phyloP scores from a whole-genome alignment of 2,797 vertebrate species.

The Sebastes matsubarae region DNA sequence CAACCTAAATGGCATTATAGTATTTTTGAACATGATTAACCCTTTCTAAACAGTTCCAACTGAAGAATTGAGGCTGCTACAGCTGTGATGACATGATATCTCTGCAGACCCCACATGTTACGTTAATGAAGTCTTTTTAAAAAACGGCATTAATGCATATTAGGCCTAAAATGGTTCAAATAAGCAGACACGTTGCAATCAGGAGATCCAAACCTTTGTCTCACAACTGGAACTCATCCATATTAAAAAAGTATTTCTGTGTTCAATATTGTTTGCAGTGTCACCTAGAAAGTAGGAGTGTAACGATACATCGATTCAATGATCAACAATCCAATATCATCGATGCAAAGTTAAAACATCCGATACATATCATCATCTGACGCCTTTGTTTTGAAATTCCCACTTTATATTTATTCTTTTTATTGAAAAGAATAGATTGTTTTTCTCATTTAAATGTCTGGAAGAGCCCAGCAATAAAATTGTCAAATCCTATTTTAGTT shows the following conservation, averaged over 20 bases:
- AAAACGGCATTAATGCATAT: neutral
- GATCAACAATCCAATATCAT: too few species aligned
- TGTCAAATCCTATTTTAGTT: too few species aligned
- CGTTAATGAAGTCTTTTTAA: neutral
- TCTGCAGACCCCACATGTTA: neutral
- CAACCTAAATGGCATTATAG: neutral
- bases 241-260: neutral
- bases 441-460: too few species aligned
- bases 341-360: too few species aligned
- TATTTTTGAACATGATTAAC: neutral
- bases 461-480: too few species aligned
- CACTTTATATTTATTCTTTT: too few species aligned
- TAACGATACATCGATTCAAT: too few species aligned
- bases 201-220: neutral
- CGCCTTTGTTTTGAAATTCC: too few species aligned
- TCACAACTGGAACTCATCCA: neutral
- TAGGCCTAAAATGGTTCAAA: neutral
- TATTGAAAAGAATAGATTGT: too few species aligned
- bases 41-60: neutral
- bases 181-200: neutral
- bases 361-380: too few species aligned
- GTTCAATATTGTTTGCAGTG: neutral
- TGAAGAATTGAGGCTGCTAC: neutral
- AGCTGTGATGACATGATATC: rapidly evolving
- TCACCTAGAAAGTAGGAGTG: neutral